These are phyloP conservation scores for Emydocephalus ijimae DNA, from an alignment of 2,113 vertebrate genomes.

Conservation along the genomic window DNA sequence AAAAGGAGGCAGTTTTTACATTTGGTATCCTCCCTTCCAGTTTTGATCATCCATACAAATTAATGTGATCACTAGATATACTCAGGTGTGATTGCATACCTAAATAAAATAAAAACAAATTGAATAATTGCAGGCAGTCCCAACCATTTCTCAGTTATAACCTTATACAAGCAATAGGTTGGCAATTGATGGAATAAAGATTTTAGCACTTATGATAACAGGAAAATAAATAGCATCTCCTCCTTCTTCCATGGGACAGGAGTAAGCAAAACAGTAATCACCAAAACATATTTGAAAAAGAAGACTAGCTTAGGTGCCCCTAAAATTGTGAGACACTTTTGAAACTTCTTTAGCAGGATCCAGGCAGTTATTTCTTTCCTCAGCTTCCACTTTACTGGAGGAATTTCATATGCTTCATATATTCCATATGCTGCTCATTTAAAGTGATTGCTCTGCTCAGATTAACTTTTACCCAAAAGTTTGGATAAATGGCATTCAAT, in stretches of 20 bases:
- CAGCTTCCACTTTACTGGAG: background rate
- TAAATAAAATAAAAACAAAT: background rate
- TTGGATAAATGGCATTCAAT: conserved; percentile 1
- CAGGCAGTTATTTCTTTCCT: background rate
- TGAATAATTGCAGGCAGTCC: background rate
- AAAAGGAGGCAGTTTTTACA: background rate
- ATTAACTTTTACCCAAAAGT: background rate
- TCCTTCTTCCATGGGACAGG: background rate
- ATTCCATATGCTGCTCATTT: background rate
- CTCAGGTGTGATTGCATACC: background rate
- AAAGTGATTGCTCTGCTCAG: background rate
- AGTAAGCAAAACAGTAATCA: background rate
- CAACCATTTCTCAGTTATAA: background rate
- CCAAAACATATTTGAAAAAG: background rate
- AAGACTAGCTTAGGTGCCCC: background rate
- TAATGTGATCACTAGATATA: background rate
- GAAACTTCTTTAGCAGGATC: background rate
- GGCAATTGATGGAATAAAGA: background rate
- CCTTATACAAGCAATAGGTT: background rate
- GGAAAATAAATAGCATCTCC: background rate
- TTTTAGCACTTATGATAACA: background rate
- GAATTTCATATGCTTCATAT: background rate
- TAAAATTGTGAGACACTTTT: background rate
- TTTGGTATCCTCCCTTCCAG: background rate
- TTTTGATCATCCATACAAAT: background rate